Evolutionary conservation across 2,797 vertebrate genomes (phyloP), one percentile per base, ranked within the genome.

Genomic region (Rhinophrynus dorsalis): DNA sequence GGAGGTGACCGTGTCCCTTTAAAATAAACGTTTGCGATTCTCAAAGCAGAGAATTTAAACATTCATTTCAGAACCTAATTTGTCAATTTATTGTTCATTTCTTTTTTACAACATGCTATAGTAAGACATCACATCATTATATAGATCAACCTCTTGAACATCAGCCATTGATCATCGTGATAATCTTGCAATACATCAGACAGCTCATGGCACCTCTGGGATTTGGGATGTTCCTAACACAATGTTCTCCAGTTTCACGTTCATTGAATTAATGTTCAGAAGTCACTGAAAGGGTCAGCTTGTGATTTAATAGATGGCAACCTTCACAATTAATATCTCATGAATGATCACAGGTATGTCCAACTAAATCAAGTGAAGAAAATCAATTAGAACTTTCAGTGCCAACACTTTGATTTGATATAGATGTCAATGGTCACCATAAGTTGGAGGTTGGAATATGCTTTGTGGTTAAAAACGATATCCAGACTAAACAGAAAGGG

Each of bases 221-320:
- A 61, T 58, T 40, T 10, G 1, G 13, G 33, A 55, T 44, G 50
- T 37, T 20, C 27, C 20, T 55, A 32, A 57, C 42, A 47, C 50
- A 47, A 67, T 33, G 30, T 26, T 40, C 20, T 24, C 2, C 13
- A 51, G 12, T 51, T 29, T 51, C 47, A 15, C 18, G 9, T 38
- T 8, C 50, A 57, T 56, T 67, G 38, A 27, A 67, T 67, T 47
- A 67, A 57, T 67, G 51, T 17, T 67, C 20, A 35, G 37, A 18
- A 56, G 52, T 35, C 27, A 56, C 38, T 10, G 40, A 47, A 67
- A 56, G 54, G 64, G 64, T 67, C 64, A 57, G 38, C 51, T 3
- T 12, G 27, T 20, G 27, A 45, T 24, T 18, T 54, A 67, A 57
- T 67, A 33, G 29, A 57, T 42, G 30, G 18, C 18, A 67, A 35